Evolutionary conservation across 1,140 invertebrate genomes (phyloP).

Genomic region (Platorchestia sp.): DNA sequence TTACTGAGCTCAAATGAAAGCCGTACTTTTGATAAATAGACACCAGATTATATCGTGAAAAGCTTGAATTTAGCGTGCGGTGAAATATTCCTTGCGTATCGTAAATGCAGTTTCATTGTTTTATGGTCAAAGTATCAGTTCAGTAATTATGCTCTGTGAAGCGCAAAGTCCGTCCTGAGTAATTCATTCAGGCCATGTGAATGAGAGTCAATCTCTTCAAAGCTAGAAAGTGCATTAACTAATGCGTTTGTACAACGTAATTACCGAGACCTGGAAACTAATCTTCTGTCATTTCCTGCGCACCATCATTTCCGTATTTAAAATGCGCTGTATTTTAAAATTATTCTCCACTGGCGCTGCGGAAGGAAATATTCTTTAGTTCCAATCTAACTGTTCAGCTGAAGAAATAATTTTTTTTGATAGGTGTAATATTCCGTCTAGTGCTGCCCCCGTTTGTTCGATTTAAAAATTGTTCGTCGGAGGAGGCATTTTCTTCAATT

Average conservation of each 20-base stretch:
- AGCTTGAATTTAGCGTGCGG: background rate
- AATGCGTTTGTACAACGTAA: background rate
- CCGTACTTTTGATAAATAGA: no score
- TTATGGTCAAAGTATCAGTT: background rate
- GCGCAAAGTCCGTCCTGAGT: background rate
- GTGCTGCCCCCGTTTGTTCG: no score
- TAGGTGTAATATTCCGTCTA: no score
- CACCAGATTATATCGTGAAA: no score
- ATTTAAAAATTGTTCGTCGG: no score
- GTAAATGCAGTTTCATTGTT: background rate
- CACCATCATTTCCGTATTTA: background rate
- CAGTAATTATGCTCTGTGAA: background rate
- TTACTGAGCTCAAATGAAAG: no score
- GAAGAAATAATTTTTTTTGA: no score
- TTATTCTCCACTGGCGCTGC: background rate
- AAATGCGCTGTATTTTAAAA: background rate
- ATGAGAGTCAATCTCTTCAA: background rate
- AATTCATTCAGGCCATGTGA: background rate
- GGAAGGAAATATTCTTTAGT: no score
- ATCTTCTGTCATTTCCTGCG: no score
- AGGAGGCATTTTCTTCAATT: no score
- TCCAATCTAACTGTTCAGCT: no score
- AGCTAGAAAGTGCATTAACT: background rate
- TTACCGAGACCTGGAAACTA: no score
- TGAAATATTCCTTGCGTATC: background rate